Evolutionary conservation across 2,888 invertebrate genomes (phyloP), one percentile per base, ranked within the genome.

Genomic region (Sisyra terminalis): DNA sequence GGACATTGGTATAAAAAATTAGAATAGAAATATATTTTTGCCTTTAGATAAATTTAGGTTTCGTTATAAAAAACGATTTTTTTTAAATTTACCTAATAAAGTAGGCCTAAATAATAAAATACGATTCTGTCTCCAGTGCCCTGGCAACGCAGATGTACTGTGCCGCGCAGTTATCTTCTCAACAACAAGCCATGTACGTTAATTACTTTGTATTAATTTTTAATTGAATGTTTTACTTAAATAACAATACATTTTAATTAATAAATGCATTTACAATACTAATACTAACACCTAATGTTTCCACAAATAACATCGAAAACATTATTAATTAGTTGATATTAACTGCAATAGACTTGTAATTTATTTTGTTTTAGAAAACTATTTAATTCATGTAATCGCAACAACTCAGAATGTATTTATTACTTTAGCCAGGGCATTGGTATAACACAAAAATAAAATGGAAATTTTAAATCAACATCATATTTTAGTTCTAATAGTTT

Each of bases 91-190:
- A 24, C 24, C 24, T 5, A 24, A 24, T 7, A 24, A 24, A 24
- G 3, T 24, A 24, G 24, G 24, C 24, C 24, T 24, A 24, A 24
- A 24, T 24, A 24, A 24, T 24, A 24, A 24, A 24, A 24, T 13
- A n/a, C 15, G 34, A 43, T 71, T 70, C 65, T 74, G 73, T 80
- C 73, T 79, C 79, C 84, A 87, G 87, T 85, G 87, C 87, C 81
- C 86, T 88, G 78, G 87, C 87, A 79, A 82, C 86, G 75, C 87
- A 87, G 85, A 87, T 87, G 86, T 84, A 85, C 76, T 86, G 85
- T 69, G 78, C 78, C 73, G 78, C 81, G 71, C 86, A 86, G 78
- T 78, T 85, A 67, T 84, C 84, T 67, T 80, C 85, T 70, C 86
- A 86, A 73, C 86, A 86, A 75, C 86, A 86, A 77, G 80, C 82